Conservation (phyloP, 2,113 vertebrate species). For the Tachycineta bicolor region DNA sequence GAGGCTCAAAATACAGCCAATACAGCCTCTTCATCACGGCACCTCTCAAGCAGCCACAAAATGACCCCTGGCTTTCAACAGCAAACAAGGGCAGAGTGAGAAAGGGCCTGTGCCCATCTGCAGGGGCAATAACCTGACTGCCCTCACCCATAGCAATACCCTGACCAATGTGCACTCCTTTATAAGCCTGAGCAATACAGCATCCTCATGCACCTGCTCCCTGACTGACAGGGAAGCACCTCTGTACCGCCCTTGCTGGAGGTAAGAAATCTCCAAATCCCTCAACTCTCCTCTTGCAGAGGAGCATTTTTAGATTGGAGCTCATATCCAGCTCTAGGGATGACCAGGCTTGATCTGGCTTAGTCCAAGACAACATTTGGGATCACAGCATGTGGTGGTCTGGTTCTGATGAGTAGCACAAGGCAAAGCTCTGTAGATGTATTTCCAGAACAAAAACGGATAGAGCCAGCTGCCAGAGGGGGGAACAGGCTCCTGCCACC, state of each 20-base stretch:
- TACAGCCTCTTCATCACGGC: not conserved
- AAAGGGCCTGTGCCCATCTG: not conserved
- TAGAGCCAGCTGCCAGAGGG: not conserved
- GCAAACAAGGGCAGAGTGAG: not conserved
- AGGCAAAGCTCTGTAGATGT: not conserved
- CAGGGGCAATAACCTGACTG: not conserved
- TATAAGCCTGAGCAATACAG: not conserved
- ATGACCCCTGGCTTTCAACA: not conserved
- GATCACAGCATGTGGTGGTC: constrained; percentile 31
- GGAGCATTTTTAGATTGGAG: not conserved
- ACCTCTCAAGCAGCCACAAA: not conserved
- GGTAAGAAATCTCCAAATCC: not conserved
- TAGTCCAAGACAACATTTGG: constrained; percentile 17
- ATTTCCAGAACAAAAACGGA: not conserved
- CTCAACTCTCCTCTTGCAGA: not conserved
- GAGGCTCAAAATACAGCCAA: not conserved
- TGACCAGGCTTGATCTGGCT: constrained; percentile 7
- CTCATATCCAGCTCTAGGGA: not conserved
- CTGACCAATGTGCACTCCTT: not conserved
- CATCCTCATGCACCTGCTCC: not conserved
- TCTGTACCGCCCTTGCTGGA: not conserved
- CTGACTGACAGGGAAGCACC: not conserved
- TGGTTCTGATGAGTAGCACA: not conserved
- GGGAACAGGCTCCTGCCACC: not conserved
- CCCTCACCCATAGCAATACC: not conserved